Evolutionary conservation across 2,113 vertebrate genomes (phyloP), one percentile per base, ranked within the genome.

Genomic region (Crotalus horridus): DNA sequence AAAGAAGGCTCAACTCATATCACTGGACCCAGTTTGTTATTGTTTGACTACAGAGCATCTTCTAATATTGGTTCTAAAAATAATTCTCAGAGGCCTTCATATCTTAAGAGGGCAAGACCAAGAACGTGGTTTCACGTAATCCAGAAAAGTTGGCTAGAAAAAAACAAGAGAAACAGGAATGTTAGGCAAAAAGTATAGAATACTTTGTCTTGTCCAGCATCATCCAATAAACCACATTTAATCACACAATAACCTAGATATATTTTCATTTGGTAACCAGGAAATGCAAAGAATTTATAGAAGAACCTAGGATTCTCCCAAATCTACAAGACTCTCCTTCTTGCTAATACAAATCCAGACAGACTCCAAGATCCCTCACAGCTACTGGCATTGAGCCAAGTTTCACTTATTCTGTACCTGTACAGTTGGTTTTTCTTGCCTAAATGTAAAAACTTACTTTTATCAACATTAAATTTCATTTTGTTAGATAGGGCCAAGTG

Each of bases 51-150:
- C 95, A 90, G 5, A 86, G 10, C 85, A 92, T 59, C 86, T 54
- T 53, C 91, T 86, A 87, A 53, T 93, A 56, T 93, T 88, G 91
- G 89, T 87, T 13, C 87, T 59, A 51, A 81, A 0, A 0, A 89
- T 64, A 93, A 87, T 90, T 93, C 56, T 12, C 23, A 21, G 53
- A 3, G 0, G 46, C 23, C 96, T 96, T 96, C 96, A 98, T 94
- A 98, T 96, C 94, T 97, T 97, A 1, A 69, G 74, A 8, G 97
- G 97, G 95, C 99, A 99, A 0, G 97, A 98, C 99, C 99, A 99
- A 0, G 99, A 99, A 6, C 98, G 98, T 90, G 99, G 99, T 94
- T 97, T 98, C 96, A 99, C 91, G 74, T 99, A 97, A 92, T 99
- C 98, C 90, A 99, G 89, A 93, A 99, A 98, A 0, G 97, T 98